Base-by-base conservation (phyloP, 2,888 invertebrate genomes). In the Drosophila demipolita region DNA sequence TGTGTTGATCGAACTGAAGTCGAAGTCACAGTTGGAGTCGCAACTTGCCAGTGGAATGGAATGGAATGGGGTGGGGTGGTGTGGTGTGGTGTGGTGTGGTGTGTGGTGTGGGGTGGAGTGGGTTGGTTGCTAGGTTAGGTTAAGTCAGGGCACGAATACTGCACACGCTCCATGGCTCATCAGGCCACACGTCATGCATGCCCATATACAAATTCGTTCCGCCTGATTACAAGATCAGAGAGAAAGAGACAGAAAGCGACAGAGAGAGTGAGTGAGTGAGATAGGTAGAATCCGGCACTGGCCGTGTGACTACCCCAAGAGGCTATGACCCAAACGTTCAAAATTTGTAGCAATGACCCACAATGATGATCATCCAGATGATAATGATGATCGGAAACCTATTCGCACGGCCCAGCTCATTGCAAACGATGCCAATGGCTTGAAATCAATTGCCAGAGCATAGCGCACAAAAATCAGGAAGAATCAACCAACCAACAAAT, bases 181-280 rank as follows among this genome's bases (percentile, higher is more conserved):
- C 87, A 80, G 85, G 87, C 78, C 90, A 91, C 90, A 88, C 89
- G 90, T 90, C 91, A 90, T 90, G 87, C 87, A 90, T 90, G 88
- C 83, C 88, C 90, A 87, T 87, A 90, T 87, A 89, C 89, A 90
- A 87, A 89, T 89, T 89, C 89, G 89, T 66, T 89, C 80, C 73
- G 90, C 85, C 89, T 89, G 90, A 89, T 89, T 89, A 89, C 87
- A 83, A 83, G 82, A 85, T 89, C 88, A 80, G 48, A 12, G 20
- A 40, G 50, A 58, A 55, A 42, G 33, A 52, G 36, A 38, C 52
- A 58, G 29, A 54, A 20, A 50, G 42, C 26, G 26, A 29, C 40
- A 29, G 57, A 11, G 33, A 33, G 50, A 15, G 32, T 17, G 42
- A 15, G 49, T 36, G 52, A 36, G 20, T 12, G 48, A n/a, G 61